A percentile compares a stretch with the other conserved stretches of the same genome.
Conservation (phyloP, 2,797 vertebrate species). For the Trichosurus vulpecula region DNA sequence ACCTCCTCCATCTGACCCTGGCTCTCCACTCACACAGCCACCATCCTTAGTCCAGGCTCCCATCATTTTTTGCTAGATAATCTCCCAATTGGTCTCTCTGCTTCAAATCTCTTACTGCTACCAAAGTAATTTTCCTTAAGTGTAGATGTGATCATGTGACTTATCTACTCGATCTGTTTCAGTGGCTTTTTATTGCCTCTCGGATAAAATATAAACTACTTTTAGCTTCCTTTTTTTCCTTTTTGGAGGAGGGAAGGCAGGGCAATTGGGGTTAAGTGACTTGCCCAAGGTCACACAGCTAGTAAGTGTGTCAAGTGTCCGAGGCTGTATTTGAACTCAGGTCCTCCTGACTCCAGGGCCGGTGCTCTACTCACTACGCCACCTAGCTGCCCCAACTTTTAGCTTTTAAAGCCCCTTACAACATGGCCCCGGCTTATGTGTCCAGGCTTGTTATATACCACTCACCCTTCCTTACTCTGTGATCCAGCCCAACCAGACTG, state of each 20-base stretch:
- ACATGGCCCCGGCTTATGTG: neutral
- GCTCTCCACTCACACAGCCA: neutral
- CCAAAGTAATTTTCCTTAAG: neutral
- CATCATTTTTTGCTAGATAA: neutral
- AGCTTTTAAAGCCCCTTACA: neutral
- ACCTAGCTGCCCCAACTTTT: no score
- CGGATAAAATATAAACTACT: neutral
- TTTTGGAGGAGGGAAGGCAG: no score
- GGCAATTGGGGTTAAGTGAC: no score
- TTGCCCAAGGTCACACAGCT: no score
- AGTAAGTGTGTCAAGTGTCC: no score
- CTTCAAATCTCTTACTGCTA: neutral
- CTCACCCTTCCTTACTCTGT: neutral
- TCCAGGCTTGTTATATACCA: neutral
- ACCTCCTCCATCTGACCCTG: neutral
- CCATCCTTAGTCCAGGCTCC: neutral
- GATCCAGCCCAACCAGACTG: neutral
- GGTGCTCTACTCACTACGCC: no score
- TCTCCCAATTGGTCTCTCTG: neutral
- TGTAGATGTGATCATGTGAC: neutral
- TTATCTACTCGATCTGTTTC: neutral
- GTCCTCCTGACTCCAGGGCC: no score
- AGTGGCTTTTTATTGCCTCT: neutral
- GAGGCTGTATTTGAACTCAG: no score
- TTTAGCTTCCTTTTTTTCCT: no score